phyloP scores from a whole-genome alignment of 2,888 invertebrate genomes.

The Aphodius granarius region DNA sequence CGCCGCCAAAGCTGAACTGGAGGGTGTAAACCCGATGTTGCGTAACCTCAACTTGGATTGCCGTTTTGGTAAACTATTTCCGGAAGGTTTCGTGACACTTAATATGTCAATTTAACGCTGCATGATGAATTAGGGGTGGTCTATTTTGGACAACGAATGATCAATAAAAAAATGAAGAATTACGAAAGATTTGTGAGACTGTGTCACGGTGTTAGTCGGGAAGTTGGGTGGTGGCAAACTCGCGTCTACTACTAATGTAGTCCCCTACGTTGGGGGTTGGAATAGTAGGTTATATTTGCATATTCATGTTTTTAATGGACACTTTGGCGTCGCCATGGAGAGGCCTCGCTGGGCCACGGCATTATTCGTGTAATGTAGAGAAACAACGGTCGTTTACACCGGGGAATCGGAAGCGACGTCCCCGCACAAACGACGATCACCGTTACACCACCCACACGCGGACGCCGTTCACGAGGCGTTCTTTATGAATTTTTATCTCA shows the following conservation, averaged over 20 bases:
- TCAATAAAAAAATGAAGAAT: too few species aligned
- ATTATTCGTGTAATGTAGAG: not conserved
- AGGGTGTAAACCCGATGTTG: not conserved
- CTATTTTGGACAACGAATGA: not conserved
- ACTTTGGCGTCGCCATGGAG: not conserved
- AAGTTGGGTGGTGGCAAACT: too few species aligned
- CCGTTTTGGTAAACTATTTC: not conserved
- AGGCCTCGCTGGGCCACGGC: not conserved
- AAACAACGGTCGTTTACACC: not conserved
- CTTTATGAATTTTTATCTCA: not conserved
- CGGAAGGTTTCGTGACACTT: constrained; percentile 1
- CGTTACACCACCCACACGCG: not conserved
- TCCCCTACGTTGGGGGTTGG: too few species aligned
- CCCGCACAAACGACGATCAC: not conserved
- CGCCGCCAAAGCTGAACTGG: not conserved
- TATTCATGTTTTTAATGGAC: not conserved
- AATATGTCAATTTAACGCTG: constrained; percentile 11
- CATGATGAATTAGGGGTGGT: constrained; percentile 11
- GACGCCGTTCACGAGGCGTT: not conserved
- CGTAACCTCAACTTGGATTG: not conserved
- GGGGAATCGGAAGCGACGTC: not conserved
- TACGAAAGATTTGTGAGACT: too few species aligned
- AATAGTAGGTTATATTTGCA: not conserved
- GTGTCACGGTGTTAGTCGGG: too few species aligned
- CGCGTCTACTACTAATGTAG: too few species aligned